Base-by-base conservation (phyloP, 2,797 vertebrate genomes). In the Oreochromis grahami region DNA sequence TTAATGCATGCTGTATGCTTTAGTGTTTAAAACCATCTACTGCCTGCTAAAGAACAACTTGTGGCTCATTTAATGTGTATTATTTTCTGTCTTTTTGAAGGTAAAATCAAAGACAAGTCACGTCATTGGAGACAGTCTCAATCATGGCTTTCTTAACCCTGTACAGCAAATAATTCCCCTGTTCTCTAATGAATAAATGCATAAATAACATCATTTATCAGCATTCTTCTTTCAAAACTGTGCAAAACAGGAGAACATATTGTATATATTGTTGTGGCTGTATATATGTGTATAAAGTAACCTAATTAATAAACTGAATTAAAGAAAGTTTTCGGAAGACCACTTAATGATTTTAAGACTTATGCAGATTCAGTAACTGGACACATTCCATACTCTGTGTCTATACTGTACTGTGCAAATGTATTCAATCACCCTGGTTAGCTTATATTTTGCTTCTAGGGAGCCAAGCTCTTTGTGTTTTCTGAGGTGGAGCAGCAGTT, bases 1-100 rank as follows among this genome's bases (percentile, higher is more conserved):
- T 70, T 70, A 70, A 1, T 3, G 0, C 6, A 10, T 45, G 21
- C 14, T 29, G 8, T 70, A 0, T 70, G 38, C 0, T 70, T 26
- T 45, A 70, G 14, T 26, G 21, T 11, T 45, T 45, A 45, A 72
- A 45, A 17, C 21, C 24, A 72, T 45, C 24, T 29, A 11, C 24
- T 19, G 21, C 65, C 9, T 26, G 14, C 8, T 45, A 45, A 43
- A 68, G 13, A 68, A 43, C 38, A 43, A 0, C 0, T 45, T 70
- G 13, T 43, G 38, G 65, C 21, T 70, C 21, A 70, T 45, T 41
- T 43, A 43, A 26, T 5, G 1, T 21, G 24, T 15, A 24, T 24
- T 68, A 15, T 9, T 6, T 26, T 70, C 14, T 70, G 13, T 14
- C 1, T 43, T 70, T 45, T 4, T 43, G 8, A 43, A 24, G 65